Evolutionary conservation across 2,113 vertebrate species (phyloP).

Genomic region (Nerophis ophidion): DNA sequence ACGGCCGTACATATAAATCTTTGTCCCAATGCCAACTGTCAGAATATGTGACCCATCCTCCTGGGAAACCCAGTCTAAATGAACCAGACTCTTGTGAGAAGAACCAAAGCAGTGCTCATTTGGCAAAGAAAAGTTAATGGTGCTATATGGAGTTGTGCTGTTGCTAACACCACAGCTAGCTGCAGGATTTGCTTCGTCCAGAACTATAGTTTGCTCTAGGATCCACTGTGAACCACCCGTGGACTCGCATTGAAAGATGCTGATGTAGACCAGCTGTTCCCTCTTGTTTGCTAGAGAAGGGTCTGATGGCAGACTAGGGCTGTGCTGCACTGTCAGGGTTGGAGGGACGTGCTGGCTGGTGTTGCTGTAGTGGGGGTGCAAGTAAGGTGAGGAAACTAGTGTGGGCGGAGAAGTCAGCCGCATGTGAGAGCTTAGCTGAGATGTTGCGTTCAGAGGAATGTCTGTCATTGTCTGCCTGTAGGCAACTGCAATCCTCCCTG

Average conservation of each 20-base stretch:
- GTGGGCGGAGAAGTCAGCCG: constrained; percentile 37
- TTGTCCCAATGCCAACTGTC: constrained; percentile 90
- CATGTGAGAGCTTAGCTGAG: constrained; percentile 30
- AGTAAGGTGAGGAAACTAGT: constrained; percentile 45
- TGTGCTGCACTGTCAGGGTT: constrained; percentile 21
- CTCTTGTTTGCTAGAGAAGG: constrained; percentile 37
- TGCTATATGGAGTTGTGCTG: constrained; percentile 55
- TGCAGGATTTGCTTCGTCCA: constrained; percentile 73
- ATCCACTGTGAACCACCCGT: constrained; percentile 94
- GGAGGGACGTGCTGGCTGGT: constrained; percentile 22
- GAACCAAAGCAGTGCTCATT: constrained; percentile 55
- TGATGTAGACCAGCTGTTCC: constrained; percentile 78
- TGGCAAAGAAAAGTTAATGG: constrained; percentile 50
- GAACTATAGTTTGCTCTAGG: constrained; percentile 86
- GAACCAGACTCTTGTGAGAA: constrained; percentile 76
- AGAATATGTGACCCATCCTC: constrained; percentile 95
- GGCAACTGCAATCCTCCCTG: constrained; percentile 88
- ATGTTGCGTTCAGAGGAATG: constrained; percentile 44
- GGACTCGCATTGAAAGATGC: constrained; percentile 95
- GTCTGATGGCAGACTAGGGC: constrained; percentile 21
- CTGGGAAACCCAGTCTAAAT: constrained; percentile 96
- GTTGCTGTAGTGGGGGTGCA: constrained; percentile 11
- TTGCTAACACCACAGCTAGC: constrained; percentile 42
- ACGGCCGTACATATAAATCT: constrained; percentile 91
- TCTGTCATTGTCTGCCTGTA: constrained; percentile 70